phyloP scores from a whole-genome alignment of 2,888 invertebrate species.

The Chorisops tibialis region DNA sequence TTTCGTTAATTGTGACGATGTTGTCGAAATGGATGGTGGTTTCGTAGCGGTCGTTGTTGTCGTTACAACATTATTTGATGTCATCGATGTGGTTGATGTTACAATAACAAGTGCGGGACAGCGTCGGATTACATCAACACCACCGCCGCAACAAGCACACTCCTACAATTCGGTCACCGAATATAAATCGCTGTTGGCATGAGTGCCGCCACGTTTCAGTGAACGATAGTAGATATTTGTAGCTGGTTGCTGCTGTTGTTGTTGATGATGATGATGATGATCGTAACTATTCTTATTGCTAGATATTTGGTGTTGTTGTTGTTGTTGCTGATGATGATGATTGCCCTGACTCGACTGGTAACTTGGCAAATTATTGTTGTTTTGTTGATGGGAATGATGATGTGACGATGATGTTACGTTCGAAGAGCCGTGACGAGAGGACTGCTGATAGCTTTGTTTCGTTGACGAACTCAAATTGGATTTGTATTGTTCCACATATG shows the following conservation, averaged over 20 bases:
- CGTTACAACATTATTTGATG: conserved; percentile 7
- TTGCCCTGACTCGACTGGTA: conserved; percentile 29
- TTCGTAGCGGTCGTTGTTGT: conserved; percentile 41
- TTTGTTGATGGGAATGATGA: conserved; percentile 33
- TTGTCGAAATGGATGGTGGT: conserved; percentile 26
- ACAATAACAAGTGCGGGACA: conserved; percentile 39
- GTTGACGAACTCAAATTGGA: conserved; percentile 30
- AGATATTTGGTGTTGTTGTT: conserved; percentile 23
- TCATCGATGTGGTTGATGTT: conserved; percentile 18
- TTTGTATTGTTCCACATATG: conserved; percentile 46
- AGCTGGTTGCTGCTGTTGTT: conserved; percentile 20
- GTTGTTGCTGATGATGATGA: conserved; percentile 34
- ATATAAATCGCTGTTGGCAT: conserved; percentile 61
- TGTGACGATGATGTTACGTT: conserved; percentile 38
- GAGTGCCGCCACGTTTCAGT: conserved; percentile 52
- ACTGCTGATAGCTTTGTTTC: conserved; percentile 27
- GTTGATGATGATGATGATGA: conserved; percentile 13
- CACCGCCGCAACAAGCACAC: conserved; percentile 54
- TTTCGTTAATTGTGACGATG: conserved; percentile 2
- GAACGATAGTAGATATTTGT: conserved; percentile 50
- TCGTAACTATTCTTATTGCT: conserved; percentile 30
- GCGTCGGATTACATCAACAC: conserved; percentile 51
- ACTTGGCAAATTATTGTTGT: conserved; percentile 27
- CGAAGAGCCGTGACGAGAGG: conserved; percentile 35
- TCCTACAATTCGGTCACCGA: conserved; percentile 71